These are phyloP conservation scores for Otolemur crassicaudatus DNA, from an alignment of 2,797 vertebrate genomes.

Conservation along the genomic window DNA sequence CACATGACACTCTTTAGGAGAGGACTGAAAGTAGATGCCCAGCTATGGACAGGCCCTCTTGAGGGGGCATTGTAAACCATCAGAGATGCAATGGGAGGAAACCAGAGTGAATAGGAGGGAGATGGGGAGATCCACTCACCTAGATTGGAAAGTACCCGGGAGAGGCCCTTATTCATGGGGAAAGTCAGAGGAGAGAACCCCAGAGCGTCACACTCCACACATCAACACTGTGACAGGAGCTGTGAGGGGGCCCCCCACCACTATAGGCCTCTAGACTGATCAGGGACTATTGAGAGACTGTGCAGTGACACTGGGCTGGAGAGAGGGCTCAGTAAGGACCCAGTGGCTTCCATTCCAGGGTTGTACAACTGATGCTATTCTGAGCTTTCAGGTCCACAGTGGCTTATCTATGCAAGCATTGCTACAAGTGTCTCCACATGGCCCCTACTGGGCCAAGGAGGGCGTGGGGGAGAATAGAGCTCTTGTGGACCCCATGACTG, in stretches of 20 bases:
- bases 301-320: neutral
- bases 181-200: neutral
- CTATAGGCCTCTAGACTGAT: fast-evolving
- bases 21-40: neutral
- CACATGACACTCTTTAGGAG: neutral
- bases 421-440: neutral
- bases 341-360: neutral
- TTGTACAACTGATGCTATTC: neutral
- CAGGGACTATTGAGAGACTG: neutral
- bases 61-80: neutral
- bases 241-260: neutral
- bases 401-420: neutral
- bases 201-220: no score
- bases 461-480: neutral
- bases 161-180: neutral
- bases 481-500: neutral
- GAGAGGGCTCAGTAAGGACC: neutral
- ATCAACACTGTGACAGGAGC: neutral
- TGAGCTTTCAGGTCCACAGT: neutral
- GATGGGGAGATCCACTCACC: neutral
- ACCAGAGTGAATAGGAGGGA: neutral
- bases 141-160: neutral
- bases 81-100: neutral
- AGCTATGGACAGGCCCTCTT: neutral
- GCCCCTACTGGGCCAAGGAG: neutral